phyloP scores from a whole-genome alignment of 1,140 invertebrate genomes.

The Papilio xuthus region DNA sequence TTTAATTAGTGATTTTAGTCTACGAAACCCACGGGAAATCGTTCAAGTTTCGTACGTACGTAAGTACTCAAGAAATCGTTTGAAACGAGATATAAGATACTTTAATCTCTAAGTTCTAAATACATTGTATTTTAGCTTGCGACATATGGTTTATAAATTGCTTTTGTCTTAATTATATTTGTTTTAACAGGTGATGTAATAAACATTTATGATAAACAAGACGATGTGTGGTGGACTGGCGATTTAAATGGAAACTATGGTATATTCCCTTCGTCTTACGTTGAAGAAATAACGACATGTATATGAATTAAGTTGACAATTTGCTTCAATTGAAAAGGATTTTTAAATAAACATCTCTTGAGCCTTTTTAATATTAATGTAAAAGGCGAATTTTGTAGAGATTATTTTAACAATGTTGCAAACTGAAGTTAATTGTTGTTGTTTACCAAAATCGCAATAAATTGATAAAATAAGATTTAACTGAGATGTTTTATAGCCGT shows the following conservation, averaged over 20 bases:
- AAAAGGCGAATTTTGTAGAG: conserved; percentile 32
- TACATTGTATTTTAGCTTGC: not conserved
- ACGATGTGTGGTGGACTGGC: conserved; percentile 97
- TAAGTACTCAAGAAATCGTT: not conserved
- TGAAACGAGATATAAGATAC: not conserved
- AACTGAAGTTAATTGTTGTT: conserved; percentile 17
- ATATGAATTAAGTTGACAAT: conserved; percentile 50
- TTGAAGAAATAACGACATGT: conserved; percentile 85
- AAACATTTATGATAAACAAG: conserved; percentile 93
- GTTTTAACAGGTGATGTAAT: conserved; percentile 88
- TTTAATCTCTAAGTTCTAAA: not conserved
- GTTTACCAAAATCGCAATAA: not conserved
- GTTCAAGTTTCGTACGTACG: not conserved
- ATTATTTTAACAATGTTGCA: not conserved
- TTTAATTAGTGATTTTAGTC: too few relatives aligned
- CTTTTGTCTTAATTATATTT: conserved; percentile 21
- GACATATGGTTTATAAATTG: not conserved
- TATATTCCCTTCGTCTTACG: conserved; percentile 96
- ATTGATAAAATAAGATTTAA: not conserved
- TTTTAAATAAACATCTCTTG: conserved; percentile 14
- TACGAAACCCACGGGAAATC: not conserved
- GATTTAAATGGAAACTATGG: conserved; percentile 92
- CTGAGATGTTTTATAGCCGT: not conserved
- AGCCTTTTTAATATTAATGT: conserved; percentile 17
- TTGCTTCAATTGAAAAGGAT: not conserved